Base-by-base conservation (phyloP, 2,888 invertebrate genomes). In the Imbricaverruca yamaguchii region DNA sequence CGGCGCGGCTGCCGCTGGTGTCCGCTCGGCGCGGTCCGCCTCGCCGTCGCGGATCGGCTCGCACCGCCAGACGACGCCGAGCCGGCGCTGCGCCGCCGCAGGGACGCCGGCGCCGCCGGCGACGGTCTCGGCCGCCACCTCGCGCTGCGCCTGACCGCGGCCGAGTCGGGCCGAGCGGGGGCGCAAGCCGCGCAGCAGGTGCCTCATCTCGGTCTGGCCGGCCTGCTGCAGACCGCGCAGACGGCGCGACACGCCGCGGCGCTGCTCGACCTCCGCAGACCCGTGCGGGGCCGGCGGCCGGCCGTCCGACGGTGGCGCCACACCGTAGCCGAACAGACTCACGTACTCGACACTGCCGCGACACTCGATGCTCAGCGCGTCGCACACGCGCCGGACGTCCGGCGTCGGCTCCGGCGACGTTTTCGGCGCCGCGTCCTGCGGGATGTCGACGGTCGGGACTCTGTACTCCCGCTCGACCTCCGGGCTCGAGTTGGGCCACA, bases 311-410 rank as follows among this genome's bases (percentile, higher is more conserved):
- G 53, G 77, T 0, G 77, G 18, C 18, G 15, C 18, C 6, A 0
- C 21, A 53, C 57, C 78, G 78, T 78, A 78, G 57, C n/a, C 78
- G n/a, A 55, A 56, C 56, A 78, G 23, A n/a, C 78, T 78, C 21
- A 78, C 78, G 56, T 78, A 78, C 56, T 78, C n/a, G 12, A 55
- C 56, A 15, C 56, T 23, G n/a, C n/a, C 56, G 15, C 25, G 57
- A 15, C 57, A 23, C 25, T 79, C 57, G 57, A 57, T 25, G 7
- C n/a, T 57, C 13, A 79, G 56, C 18, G 79, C 77, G 18, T 15
- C 39, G 11, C 18, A 39, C 8, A 15, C n/a, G 9, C 11, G 56
- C 13, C 13, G n/a, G 56, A 3, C n/a, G 56, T 21, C 56, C 8
- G 23, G 13, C 21, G 55, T 18, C 4, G 21, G 55, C 0, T 39